Conservation (phyloP, 2,113 vertebrate species). For the Calidris pugnax region DNA sequence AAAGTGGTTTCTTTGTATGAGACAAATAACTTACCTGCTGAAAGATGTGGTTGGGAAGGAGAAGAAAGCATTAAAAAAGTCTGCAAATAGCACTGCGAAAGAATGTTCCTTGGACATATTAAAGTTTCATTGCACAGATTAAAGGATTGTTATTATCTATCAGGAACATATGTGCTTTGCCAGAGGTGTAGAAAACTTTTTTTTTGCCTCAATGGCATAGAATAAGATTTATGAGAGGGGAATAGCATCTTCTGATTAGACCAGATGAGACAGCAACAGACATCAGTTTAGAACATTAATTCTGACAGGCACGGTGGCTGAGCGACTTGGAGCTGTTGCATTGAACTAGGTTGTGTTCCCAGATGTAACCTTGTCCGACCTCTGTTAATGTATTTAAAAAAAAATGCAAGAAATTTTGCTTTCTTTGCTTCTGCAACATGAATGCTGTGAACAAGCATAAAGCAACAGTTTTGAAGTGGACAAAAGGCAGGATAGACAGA, state of each 20-base stretch:
- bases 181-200: background rate
- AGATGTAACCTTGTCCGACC: background rate
- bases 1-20: background rate
- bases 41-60: background rate
- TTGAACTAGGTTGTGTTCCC: background rate
- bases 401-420: background rate
- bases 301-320: background rate
- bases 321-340: background rate
- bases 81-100: background rate
- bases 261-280: background rate
- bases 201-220: background rate
- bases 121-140: background rate
- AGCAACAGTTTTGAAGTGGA: background rate
- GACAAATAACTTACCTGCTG: background rate
- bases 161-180: background rate
- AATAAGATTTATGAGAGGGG: background rate
- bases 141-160: background rate
- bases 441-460: background rate
- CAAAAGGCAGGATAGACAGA: background rate
- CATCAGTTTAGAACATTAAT: background rate
- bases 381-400: background rate
- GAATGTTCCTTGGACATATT: background rate
- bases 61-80: background rate
- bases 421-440: background rate
- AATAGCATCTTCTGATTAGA: background rate